Percentiles rank a stretch among this genome's conserved stretches.
phyloP scores from a whole-genome alignment of 2,888 invertebrate genomes.

The Brachynemurus nebulosus region DNA sequence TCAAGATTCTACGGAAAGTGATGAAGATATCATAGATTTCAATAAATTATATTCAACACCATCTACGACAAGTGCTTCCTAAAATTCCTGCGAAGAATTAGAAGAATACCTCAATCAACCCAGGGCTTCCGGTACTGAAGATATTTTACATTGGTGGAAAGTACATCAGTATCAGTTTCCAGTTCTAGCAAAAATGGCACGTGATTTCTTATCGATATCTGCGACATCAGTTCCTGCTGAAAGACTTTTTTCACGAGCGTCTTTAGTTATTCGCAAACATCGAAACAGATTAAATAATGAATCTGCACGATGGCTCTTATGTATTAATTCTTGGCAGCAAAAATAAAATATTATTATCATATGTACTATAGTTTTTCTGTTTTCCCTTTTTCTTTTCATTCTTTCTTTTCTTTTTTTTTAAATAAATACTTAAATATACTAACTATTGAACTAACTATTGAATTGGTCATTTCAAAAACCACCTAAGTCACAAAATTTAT shows the following conservation, averaged over 20 bases:
- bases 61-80: not conserved
- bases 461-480: no score
- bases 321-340: slow-evolving; percentile 5
- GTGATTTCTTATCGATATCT: slow-evolving; percentile 13
- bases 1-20: no score
- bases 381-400: no score
- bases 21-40: slow-evolving; percentile 8
- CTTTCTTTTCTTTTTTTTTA: no score
- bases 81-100: slow-evolving; percentile 1
- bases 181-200: slow-evolving; percentile 14
- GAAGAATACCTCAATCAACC: slow-evolving; percentile 6
- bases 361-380: no score
- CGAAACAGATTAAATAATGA: slow-evolving; percentile 12
- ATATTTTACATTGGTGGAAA: slow-evolving; percentile 9
- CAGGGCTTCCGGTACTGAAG: slow-evolving; percentile 4
- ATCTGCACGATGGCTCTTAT: slow-evolving; percentile 12
- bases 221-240: slow-evolving; percentile 16
- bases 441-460: no score
- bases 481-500: no score
- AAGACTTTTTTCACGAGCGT: slow-evolving; percentile 14
- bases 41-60: slow-evolving; percentile 5
- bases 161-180: slow-evolving; percentile 9
- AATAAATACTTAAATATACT: no score
- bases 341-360: no score
- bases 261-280: slow-evolving; percentile 14